Conservation (phyloP, 2,888 invertebrate species). For the Mesoligia furuncula region DNA sequence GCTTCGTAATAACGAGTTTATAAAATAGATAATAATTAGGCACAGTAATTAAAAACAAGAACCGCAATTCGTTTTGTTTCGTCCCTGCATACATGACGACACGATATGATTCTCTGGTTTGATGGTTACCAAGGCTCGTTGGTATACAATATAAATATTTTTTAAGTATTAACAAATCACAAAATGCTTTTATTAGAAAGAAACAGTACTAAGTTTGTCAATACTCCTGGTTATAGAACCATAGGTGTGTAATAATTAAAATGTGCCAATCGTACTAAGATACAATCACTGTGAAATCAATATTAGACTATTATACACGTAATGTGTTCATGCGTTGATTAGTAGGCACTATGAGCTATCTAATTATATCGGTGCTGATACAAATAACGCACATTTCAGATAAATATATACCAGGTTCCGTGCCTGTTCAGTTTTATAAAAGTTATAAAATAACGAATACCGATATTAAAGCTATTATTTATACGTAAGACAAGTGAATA, state of each 20-base stretch:
- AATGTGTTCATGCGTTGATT: constrained; percentile 57
- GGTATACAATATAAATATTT: constrained; percentile 44
- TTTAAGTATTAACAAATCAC: constrained; percentile 56
- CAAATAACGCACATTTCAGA: constrained; percentile 66
- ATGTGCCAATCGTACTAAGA: constrained; percentile 62
- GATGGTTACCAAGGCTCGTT: constrained; percentile 72
- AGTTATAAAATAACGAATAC: constrained; percentile 40
- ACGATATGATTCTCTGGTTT: constrained; percentile 67
- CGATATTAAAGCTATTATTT: constrained; percentile 41
- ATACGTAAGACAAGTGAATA: constrained; percentile 45
- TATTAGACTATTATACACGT: constrained; percentile 61
- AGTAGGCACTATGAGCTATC: constrained; percentile 37
- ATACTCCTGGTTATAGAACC: constrained; percentile 51
- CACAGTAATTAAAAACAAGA: constrained; percentile 62
- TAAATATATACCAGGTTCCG: constrained; percentile 50
- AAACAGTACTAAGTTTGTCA: constrained; percentile 42
- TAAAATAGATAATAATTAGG: constrained; percentile 64
- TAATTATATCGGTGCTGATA: constrained; percentile 60
- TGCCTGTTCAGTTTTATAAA: constrained; percentile 57
- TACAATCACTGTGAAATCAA: constrained; percentile 59
- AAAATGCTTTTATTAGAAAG: constrained; percentile 47
- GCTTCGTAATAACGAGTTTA: constrained; percentile 74
- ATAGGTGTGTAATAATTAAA: constrained; percentile 52
- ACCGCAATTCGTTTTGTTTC: constrained; percentile 59
- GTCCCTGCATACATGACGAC: constrained; percentile 65